A percentile compares a stretch with the other conserved stretches of the same genome.
Conservation (phyloP, 2,888 invertebrate genomes). For the Acronicta aceris region DNA sequence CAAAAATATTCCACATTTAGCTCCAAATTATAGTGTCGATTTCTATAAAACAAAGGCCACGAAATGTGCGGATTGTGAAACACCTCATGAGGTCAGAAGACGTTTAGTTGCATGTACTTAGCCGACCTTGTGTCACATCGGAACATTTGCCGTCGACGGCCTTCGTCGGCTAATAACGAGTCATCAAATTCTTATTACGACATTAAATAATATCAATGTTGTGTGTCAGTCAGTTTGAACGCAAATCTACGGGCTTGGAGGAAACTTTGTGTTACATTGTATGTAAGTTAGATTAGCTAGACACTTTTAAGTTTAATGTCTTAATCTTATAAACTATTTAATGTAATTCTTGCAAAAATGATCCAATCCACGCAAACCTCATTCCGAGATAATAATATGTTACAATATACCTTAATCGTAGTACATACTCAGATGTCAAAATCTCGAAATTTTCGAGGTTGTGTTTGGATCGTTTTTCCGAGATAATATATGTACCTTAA, state of each 20-base stretch:
- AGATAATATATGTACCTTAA: too few relatives aligned
- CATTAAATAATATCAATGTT: conserved; percentile 65
- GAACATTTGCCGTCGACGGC: conserved; percentile 55
- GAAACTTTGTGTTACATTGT: conserved; percentile 31
- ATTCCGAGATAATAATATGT: too few relatives aligned
- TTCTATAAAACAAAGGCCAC: conserved; percentile 55
- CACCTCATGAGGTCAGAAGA: conserved; percentile 54
- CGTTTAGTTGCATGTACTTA: conserved; percentile 50
- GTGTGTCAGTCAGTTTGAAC: conserved; percentile 47
- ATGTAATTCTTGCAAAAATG: too few relatives aligned
- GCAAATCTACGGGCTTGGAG: conserved; percentile 31
- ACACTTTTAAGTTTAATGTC: conserved; percentile 1
- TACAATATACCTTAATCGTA: too few relatives aligned
- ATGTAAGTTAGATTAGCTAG: too few relatives aligned
- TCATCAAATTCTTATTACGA: conserved; percentile 80
- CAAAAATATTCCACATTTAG: conserved; percentile 42
- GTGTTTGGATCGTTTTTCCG: too few relatives aligned
- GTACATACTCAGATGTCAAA: too few relatives aligned
- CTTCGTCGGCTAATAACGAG: conserved; percentile 69
- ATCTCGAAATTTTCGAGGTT: too few relatives aligned
- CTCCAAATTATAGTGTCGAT: conserved; percentile 51
- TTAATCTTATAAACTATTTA: too few relatives aligned
- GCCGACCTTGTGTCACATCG: conserved; percentile 59
- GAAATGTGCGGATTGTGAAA: conserved; percentile 55
- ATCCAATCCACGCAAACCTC: too few relatives aligned